Conservation (phyloP, 92 coral and sea anemone species). For the Chrysogorgia sp. region DNA sequence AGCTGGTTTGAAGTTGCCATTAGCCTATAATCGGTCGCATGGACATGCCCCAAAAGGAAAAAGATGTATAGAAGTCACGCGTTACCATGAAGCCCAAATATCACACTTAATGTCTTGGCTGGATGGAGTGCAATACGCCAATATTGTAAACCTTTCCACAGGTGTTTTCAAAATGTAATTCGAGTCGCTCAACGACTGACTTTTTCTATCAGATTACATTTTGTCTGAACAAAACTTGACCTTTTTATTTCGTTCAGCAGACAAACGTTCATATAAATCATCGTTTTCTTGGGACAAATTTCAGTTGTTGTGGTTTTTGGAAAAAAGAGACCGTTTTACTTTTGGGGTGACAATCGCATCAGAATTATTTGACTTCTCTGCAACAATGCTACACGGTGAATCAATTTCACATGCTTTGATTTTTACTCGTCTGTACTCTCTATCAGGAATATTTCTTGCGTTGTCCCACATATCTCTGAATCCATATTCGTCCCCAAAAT, state of each 20-base stretch:
- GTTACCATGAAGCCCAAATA: slow-evolving; percentile 46
- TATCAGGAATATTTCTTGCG: slow-evolving; percentile 35
- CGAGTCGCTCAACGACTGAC: too few relatives aligned
- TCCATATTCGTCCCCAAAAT: slow-evolving; percentile 50
- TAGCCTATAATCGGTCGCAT: slow-evolving; percentile 27
- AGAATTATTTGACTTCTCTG: not conserved
- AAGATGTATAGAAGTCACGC: slow-evolving; percentile 44
- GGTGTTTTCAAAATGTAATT: slow-evolving; percentile 22
- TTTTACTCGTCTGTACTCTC: slow-evolving; percentile 55
- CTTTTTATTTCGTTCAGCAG: not conserved
- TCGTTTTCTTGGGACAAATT: not conserved
- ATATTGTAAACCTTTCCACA: slow-evolving; percentile 48
- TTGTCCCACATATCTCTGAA: slow-evolving; percentile 55
- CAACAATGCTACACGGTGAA: slow-evolving; percentile 20
- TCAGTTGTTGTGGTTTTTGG: not conserved
- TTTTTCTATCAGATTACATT: too few relatives aligned
- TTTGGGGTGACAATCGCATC: not conserved
- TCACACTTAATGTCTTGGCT: slow-evolving; percentile 31
- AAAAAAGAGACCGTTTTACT: too few relatives aligned
- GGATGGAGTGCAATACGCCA: slow-evolving; percentile 43
- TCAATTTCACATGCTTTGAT: slow-evolving; percentile 54
- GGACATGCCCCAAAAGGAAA: slow-evolving; percentile 46
- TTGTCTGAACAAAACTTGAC: not conserved
- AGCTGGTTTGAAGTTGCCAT: slow-evolving; percentile 47
- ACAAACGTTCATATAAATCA: too few relatives aligned